Base-by-base conservation (phyloP, 1,140 invertebrate species). In the Apolygus lucorum region DNA sequence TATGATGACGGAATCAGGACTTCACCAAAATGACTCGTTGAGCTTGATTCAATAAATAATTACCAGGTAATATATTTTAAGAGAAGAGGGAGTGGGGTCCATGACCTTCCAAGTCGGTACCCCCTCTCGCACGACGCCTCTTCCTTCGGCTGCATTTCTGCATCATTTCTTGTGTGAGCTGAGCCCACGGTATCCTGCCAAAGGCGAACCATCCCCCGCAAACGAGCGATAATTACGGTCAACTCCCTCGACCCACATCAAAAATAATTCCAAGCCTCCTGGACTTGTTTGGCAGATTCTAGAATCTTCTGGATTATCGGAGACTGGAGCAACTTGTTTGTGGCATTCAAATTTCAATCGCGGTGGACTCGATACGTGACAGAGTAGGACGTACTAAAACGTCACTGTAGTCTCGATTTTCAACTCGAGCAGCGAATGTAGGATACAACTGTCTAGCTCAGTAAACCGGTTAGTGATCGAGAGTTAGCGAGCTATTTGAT, bases 11-110 rank as follows among this genome's bases (percentile, higher is more conserved):
- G n/a, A n/a, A n/a, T n/a, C n/a, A n/a, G n/a, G n/a, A n/a, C n/a
- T n/a, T n/a, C n/a, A n/a, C n/a, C n/a, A n/a, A n/a, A n/a, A n/a
- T n/a, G n/a, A n/a, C n/a, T n/a, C n/a, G n/a, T n/a, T n/a, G n/a
- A n/a, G n/a, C n/a, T n/a, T 22, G 22, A 4, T 21, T 26, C 59
- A 63, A 8, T 22, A 8, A 63, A 63, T 26, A 63, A 63, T 22
- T 63, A 63, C 8, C 11, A n/a, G n/a, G 25, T 49, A 49, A 49
- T 49, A n/a, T n/a, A 49, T 49, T 49, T 49, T 49, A 64, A 64
- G 28, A 27, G 63, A 25, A n/a, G 63, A 27, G 25, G 25, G 63
- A 28, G n/a, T 25, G 2, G 28, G 63, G 25, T 64, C 28, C 28
- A 27, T 28, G 25, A 28, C 28, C 28, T 64, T 49, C 34, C 17